A percentile compares a stretch with the other conserved stretches of the same genome.
These are phyloP conservation scores for Noctilio leporinus DNA, from an alignment of 2,113 vertebrate species.

Conservation along the genomic window DNA sequence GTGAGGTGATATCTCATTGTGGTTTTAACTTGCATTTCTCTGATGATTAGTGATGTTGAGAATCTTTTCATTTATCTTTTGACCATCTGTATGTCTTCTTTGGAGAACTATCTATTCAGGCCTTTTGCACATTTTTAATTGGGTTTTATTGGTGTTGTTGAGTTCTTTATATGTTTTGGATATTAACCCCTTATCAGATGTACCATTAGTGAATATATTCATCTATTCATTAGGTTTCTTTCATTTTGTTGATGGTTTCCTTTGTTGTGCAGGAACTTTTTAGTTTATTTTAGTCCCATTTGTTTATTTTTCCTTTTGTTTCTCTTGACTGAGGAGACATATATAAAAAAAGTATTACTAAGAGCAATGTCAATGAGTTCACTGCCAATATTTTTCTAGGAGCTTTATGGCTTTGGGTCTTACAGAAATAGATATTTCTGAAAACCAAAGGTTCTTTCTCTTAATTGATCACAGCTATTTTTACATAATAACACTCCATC, in stretches of 20 bases:
- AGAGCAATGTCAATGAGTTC: not conserved
- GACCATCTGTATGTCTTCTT: not conserved
- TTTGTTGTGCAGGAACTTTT: not conserved
- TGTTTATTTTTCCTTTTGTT: not conserved
- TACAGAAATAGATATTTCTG: not conserved
- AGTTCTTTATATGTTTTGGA: not conserved
- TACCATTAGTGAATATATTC: not conserved
- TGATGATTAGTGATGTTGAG: not conserved
- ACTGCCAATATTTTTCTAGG: not conserved
- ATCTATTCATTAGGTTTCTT: not conserved
- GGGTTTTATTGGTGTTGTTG: not conserved
- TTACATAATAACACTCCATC: not conserved
- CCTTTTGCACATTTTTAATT: not conserved
- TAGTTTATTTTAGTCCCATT: not conserved
- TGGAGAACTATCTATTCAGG: not conserved
- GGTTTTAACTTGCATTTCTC: not conserved
- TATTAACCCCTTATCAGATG: not conserved
- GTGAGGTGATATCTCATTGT: not conserved
- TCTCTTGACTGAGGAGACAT: not conserved
- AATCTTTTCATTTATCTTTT: not conserved
- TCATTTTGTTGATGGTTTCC: not conserved
- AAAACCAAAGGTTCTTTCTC: not conserved
- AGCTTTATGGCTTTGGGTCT: not conserved
- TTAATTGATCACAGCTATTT: not conserved
- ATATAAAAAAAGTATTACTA: not conserved